Evolutionary conservation across 2,888 invertebrate genomes (phyloP), one percentile per base, ranked within the genome.

Genomic region (Galerucella pusilla): DNA sequence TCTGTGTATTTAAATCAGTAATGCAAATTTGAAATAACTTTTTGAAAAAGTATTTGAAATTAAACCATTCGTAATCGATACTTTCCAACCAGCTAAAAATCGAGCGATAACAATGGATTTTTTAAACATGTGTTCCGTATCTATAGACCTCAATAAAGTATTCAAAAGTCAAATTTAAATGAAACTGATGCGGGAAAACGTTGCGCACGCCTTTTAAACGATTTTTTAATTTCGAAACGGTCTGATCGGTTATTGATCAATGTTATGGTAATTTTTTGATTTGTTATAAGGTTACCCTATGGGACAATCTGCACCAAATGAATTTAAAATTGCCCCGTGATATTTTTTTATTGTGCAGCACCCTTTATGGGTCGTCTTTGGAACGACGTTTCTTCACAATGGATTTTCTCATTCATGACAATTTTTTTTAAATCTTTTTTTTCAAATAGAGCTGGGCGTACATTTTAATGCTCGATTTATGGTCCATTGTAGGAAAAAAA

Each of bases 231-330:
- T 83, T 82, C 81, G 81, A 84, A 84, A 83, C 83, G 84, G 83
- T 81, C 81, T 82, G 84, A 83, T 86, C 85, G 83, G 78, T 77
- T 79, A 79, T 79, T 77, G 85, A 85, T 84, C 84, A 85, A 77
- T 86, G 85, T 87, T 87, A 87, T 87, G 86, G 84, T 87, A 87
- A 87, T 87, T 83, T 20, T 81, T 78, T 78, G 85, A 86, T 86
- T 85, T 85, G 85, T 84, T 85, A 84, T 86, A 85, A 86, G 85
- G 83, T 83, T 86, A 87, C 86, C 81, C 82, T 77, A 83, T 82
- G 82, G 84, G 85, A 85, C 82, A 83, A 79, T 78, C 79, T 82
- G 84, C 83, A 85, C 85, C 80, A 85, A 87, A 87, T 87, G 87
- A 87, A 87, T 87, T 84, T 83, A 81, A 85, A 87, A 87, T 86